Evolutionary conservation across 1,140 invertebrate genomes (phyloP), one percentile per base, ranked within the genome.

Genomic region (Euschistus heros): DNA sequence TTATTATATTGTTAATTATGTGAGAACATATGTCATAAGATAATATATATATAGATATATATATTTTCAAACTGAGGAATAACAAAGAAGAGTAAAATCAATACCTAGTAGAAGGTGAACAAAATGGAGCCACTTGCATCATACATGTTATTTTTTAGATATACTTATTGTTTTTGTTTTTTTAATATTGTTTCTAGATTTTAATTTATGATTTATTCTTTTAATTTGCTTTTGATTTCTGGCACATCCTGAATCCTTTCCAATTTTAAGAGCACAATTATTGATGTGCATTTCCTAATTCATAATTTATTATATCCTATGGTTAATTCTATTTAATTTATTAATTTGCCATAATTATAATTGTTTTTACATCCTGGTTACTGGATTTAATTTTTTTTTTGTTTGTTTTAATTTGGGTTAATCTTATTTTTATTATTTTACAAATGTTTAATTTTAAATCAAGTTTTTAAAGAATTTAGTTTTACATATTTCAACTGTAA

Each of bases 71-170:
- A 24, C 24, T 57, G 18, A 57, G 24, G 20, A 57, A 57, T 24
- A 20, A 24, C 15, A 17, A 26, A 20, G 37, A 24, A 61, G 59
- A 37, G 27, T 42, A 65, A 65, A 64, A 65, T 65, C 64, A 65
- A 65, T 65, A 65, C 55, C 47, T 60, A 60, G 30, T 60, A 63
- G 57, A 65, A 52, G 64, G 64, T 65, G 64, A 65, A 65, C 64
- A 65, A 65, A 65, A 65, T 65, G 64, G 64, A 59, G 64, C 57
- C 64, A 65, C 64, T 60, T 64, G 63, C 63, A 64, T 64, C 50
- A 61, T 63, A 50, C 30, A 47, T 50, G 15, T 37, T 37, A 37
- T 30, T 61, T 42, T 37, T 37, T 44, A 42, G 30, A 20, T 61
- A 22, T 61, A 61, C 42, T 61, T 7, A 17, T 59, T 24, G 3